A percentile compares a stretch with the other conserved stretches of the same genome.
phyloP scores from a whole-genome alignment of 2,113 vertebrate genomes.

The Collichthys lucidus region DNA sequence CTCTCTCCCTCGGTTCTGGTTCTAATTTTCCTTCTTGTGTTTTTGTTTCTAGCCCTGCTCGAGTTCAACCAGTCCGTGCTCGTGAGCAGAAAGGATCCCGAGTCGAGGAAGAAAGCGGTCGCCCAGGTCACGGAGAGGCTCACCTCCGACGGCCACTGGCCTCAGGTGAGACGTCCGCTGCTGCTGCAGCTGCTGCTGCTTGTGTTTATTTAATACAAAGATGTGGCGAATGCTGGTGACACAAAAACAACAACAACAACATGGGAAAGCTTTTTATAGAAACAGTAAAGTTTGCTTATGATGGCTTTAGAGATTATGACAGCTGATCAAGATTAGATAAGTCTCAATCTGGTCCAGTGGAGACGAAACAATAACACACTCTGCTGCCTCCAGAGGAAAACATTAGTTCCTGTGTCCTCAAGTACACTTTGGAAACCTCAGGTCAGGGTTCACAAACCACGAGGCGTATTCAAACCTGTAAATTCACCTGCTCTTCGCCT shows the following conservation, averaged over 20 bases:
- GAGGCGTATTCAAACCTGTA: too few species aligned
- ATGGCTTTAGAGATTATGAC: neutral
- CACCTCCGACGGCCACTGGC: conserved; percentile 89
- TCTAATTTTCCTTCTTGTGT: neutral
- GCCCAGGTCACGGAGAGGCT: conserved; percentile 86
- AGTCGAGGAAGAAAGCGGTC: conserved; percentile 88
- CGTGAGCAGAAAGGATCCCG: conserved; percentile 88
- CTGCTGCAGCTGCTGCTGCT: neutral
- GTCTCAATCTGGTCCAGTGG: neutral
- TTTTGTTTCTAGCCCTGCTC: conserved; percentile 83
- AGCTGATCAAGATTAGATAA: conserved; percentile 3
- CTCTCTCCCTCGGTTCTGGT: neutral
- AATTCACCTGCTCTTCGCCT: neutral
- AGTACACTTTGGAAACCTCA: neutral
- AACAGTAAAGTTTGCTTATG: neutral
- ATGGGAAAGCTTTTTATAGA: neutral
- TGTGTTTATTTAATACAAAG: too few species aligned
- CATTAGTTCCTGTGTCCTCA: neutral
- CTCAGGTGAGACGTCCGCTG: conserved; percentile 83
- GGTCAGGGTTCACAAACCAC: neutral
- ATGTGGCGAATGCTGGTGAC: neutral
- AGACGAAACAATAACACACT: neutral
- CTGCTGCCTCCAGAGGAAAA: neutral
- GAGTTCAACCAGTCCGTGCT: conserved; percentile 92
- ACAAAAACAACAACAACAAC: neutral